Conservation (phyloP, 2,888 invertebrate species). For the Drosophila histrio region DNA sequence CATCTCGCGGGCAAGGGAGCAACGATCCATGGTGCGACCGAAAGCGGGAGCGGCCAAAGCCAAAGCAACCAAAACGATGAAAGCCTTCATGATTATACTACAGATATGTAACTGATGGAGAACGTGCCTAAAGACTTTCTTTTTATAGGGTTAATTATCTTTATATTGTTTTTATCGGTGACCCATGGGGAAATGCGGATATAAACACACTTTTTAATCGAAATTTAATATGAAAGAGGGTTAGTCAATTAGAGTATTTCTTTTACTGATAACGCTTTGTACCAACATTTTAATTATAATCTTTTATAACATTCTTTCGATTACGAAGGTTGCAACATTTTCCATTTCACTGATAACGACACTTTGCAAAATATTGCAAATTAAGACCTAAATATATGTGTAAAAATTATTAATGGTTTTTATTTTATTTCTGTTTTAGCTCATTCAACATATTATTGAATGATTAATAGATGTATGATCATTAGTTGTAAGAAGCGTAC, state of each 20-base stretch:
- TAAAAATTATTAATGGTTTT: no score
- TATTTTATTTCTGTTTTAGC: no score
- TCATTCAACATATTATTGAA: no score
- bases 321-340: no score
- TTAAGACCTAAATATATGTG: no score
- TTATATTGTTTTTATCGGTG: neutral
- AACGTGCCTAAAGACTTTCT: neutral
- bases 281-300: no score
- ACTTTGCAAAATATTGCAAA: no score
- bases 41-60: slow-evolving; percentile 60
- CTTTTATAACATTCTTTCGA: no score
- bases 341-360: no score
- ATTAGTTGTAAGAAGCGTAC: no score
- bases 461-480: no score
- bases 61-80: slow-evolving; percentile 56
- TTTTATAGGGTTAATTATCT: slow-evolving; percentile 43
- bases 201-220: neutral
- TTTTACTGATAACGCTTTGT: neutral
- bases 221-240: neutral
- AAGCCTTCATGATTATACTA: slow-evolving; percentile 47
- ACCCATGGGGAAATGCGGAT: neutral
- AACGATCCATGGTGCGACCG: slow-evolving; percentile 61
- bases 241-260: no score
- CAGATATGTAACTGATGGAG: slow-evolving; percentile 50
- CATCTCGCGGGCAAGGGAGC: slow-evolving; percentile 73